These are phyloP conservation scores for Helleia helle DNA, from an alignment of 2,888 invertebrate genomes.

Conservation along the genomic window DNA sequence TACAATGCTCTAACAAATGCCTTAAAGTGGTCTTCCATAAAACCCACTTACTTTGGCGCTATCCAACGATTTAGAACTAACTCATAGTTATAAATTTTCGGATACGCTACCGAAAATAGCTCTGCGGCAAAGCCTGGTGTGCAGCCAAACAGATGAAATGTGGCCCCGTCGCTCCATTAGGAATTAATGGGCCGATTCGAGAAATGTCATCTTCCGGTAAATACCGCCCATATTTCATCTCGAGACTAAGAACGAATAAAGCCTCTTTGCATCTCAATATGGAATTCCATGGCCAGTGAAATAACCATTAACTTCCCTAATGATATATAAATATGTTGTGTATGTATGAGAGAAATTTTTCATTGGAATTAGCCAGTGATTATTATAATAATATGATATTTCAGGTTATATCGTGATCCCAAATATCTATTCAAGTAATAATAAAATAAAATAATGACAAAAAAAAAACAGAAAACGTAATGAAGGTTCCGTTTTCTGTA, in stretches of 20 bases:
- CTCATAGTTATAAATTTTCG: slow-evolving; percentile 64
- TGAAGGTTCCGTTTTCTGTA: no score
- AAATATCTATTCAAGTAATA: no score
- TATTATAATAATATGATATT: no score
- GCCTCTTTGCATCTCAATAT: slow-evolving; percentile 8
- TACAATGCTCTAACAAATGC: slow-evolving; percentile 38
- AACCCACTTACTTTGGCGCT: slow-evolving; percentile 58
- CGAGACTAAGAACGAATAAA: slow-evolving; percentile 29
- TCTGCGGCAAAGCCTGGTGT: slow-evolving; percentile 55
- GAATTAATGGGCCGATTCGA: slow-evolving; percentile 70
- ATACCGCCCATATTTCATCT: slow-evolving; percentile 58
- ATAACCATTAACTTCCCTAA: slow-evolving; percentile 31
- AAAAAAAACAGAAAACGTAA: no score
- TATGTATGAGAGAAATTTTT: no score
- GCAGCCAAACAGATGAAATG: slow-evolving; percentile 71
- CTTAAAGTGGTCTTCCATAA: slow-evolving; percentile 49
- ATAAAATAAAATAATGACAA: no score
- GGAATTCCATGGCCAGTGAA: slow-evolving; percentile 1
- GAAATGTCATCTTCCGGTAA: slow-evolving; percentile 69
- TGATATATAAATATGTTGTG: no score
- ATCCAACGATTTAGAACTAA: slow-evolving; percentile 67
- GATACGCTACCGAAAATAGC: slow-evolving; percentile 64
- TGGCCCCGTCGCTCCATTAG: slow-evolving; percentile 62
- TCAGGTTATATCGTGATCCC: no score
- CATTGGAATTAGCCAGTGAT: background rate